A percentile compares a stretch with the other conserved stretches of the same genome.
These are phyloP conservation scores for Melanocharis versteri DNA, from an alignment of 2,113 vertebrate genomes.

Conservation along the genomic window DNA sequence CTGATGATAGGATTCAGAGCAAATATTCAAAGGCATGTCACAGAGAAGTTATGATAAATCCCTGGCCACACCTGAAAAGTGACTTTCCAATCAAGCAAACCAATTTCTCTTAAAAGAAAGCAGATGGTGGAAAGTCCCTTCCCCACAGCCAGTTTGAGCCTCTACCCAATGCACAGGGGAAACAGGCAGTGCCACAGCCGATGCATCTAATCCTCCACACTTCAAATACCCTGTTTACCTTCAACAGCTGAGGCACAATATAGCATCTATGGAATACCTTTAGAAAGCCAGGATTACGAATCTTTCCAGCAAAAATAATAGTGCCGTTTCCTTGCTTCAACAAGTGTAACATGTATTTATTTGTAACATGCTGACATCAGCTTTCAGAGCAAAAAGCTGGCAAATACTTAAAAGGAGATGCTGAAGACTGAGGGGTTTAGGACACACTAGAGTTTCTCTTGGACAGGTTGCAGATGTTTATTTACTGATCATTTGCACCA, in stretches of 20 bases:
- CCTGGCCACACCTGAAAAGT: background rate
- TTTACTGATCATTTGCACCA: background rate
- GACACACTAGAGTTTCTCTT: background rate
- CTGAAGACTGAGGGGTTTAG: background rate
- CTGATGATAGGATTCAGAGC: background rate
- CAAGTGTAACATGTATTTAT: background rate
- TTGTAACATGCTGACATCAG: background rate
- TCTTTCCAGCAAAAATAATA: background rate
- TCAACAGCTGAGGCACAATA: background rate
- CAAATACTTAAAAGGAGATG: background rate
- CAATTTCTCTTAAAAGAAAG: background rate
- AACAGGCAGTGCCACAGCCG: background rate
- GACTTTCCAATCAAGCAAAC: background rate
- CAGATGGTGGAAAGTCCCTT: background rate
- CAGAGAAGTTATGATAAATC: background rate
- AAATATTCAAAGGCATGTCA: background rate
- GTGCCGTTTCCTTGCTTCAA: background rate
- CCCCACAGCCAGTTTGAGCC: background rate
- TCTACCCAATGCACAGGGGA: background rate
- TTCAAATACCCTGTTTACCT: background rate
- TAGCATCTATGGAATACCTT: background rate
- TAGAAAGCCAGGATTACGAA: conserved; percentile 5
- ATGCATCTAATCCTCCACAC: background rate
- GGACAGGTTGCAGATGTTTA: background rate
- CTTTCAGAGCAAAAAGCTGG: background rate